A percentile compares a stretch with the other conserved stretches of the same genome.
Evolutionary conservation across 2,888 invertebrate species (phyloP).

Genomic region (Drosophila subsilvestris): DNA sequence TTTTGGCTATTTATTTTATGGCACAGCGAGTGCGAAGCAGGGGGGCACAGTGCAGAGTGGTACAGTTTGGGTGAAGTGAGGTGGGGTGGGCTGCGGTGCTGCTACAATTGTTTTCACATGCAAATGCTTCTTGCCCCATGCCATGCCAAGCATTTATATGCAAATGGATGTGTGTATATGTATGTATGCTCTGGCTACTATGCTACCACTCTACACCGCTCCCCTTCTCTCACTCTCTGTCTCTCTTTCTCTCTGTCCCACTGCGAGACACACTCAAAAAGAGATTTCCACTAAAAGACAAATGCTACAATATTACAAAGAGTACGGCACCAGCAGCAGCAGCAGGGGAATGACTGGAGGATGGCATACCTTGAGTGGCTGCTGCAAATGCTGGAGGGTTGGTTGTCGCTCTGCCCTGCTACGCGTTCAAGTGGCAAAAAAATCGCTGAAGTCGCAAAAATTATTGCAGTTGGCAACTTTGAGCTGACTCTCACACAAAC

Average conservation of each 20-base stretch:
- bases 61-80: conserved; percentile 3
- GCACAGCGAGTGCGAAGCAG: conserved; percentile 31
- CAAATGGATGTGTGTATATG: conserved; percentile 61
- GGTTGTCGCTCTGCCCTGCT: conserved; percentile 41
- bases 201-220: neutral
- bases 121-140: conserved; percentile 55
- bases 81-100: conserved; percentile 16
- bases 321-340: conserved; percentile 9
- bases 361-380: conserved; percentile 70
- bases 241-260: conserved; percentile 8
- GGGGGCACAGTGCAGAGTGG: neutral
- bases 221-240: conserved; percentile 12
- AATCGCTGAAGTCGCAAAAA: conserved; percentile 78
- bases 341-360: conserved; percentile 19
- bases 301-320: conserved; percentile 74
- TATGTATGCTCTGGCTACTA: neutral
- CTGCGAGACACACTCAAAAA: conserved; percentile 71
- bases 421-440: conserved; percentile 77
- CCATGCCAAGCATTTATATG: conserved; percentile 68
- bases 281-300: conserved; percentile 77
- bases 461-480: conserved; percentile 78
- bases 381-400: conserved; percentile 62
- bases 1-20: conserved; percentile 75
- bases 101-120: conserved; percentile 74
- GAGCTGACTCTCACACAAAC: conserved; percentile 61